Percentiles rank a stretch among this genome's conserved stretches.
These are phyloP conservation scores for Drosophila borealis DNA, from an alignment of 2,888 invertebrate genomes.

Conservation along the genomic window DNA sequence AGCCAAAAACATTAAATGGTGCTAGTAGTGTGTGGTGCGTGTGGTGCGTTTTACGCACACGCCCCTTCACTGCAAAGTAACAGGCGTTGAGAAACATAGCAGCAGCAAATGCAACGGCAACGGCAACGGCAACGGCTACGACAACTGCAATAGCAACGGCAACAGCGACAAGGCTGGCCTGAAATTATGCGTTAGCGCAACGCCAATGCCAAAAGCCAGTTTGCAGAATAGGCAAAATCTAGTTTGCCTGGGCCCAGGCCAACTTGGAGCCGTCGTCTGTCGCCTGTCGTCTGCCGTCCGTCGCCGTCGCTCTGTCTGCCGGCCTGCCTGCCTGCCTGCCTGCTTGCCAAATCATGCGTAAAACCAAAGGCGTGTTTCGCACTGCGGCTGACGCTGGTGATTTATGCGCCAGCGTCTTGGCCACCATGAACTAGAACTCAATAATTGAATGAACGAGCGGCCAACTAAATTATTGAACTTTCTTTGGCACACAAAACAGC, in stretches of 20 bases:
- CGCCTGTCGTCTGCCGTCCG: conserved; percentile 10
- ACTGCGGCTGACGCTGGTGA: conserved; percentile 54
- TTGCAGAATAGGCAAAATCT: conserved; percentile 77
- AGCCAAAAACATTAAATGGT: conserved; percentile 38
- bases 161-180: conserved; percentile 58
- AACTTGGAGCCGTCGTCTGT: conserved; percentile 42
- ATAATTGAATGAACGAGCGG: conserved; percentile 73
- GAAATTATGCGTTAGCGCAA: conserved; percentile 75
- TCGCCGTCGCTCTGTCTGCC: conserved; percentile 24
- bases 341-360: conserved; percentile 73
- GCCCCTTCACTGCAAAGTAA: conserved; percentile 78
- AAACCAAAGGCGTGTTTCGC: conserved; percentile 72
- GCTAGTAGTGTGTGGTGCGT: conserved; percentile 54
- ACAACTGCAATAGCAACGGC: conserved; percentile 30
- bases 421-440: conserved; percentile 78
- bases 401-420: conserved; percentile 61
- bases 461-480: conserved; percentile 76
- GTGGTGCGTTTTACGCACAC: conserved; percentile 72
- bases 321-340: conserved; percentile 13
- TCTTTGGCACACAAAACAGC: conserved; percentile 74
- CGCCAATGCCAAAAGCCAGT: conserved; percentile 73
- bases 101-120: conserved; percentile 40
- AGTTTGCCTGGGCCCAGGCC: conserved; percentile 71
- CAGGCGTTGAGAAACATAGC: conserved; percentile 80
- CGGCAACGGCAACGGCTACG: conserved; percentile 24